Percentiles rank a stretch among this genome's conserved stretches.
phyloP scores from a whole-genome alignment of 2,797 vertebrate species.

The Streptopelia turtur region DNA sequence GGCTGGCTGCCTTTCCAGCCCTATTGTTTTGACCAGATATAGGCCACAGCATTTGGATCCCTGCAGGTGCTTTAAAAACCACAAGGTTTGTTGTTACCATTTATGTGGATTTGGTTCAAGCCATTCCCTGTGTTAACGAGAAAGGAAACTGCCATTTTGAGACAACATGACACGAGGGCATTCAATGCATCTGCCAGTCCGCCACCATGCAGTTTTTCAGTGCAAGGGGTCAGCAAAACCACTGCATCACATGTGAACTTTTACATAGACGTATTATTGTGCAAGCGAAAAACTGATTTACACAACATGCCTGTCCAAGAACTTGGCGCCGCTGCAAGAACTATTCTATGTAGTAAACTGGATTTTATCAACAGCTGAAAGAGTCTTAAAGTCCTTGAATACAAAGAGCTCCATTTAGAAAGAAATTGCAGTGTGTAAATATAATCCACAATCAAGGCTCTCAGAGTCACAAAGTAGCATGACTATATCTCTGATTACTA shows the following conservation, averaged over 20 bases:
- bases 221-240: slow-evolving; percentile 37
- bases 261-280: slow-evolving; percentile 12
- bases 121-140: background rate
- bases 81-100: background rate
- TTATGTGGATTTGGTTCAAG: slow-evolving; percentile 1
- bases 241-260: slow-evolving; percentile 34
- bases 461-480: slow-evolving; percentile 77
- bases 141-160: background rate
- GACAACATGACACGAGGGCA: background rate
- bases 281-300: slow-evolving; percentile 26
- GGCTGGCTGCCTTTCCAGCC: background rate
- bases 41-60: background rate
- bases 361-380: slow-evolving; percentile 63
- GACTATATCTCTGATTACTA: slow-evolving; percentile 76
- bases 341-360: slow-evolving; percentile 47
- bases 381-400: slow-evolving; percentile 71
- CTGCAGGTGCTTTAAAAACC: background rate
- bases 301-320: slow-evolving; percentile 15
- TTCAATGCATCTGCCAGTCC: background rate
- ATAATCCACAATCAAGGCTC: slow-evolving; percentile 81
- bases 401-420: slow-evolving; percentile 79
- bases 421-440: slow-evolving; percentile 79
- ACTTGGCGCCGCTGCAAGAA: slow-evolving; percentile 49
- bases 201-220: background rate
- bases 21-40: background rate